phyloP scores from a whole-genome alignment of 2,113 vertebrate species.

The Dryoscopus gambensis region DNA sequence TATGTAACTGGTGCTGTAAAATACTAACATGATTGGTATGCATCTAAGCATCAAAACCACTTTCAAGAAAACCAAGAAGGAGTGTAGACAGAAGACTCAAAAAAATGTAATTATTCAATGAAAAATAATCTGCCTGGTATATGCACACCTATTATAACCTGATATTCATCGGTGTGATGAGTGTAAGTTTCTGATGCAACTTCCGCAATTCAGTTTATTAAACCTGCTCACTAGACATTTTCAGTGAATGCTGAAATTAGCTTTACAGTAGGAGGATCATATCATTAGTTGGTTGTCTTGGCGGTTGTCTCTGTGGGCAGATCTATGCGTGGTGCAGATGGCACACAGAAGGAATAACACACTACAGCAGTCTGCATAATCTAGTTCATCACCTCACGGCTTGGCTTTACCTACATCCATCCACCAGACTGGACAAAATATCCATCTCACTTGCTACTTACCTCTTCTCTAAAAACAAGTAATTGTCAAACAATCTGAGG shows the following conservation, averaged over 20 bases:
- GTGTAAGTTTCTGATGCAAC: not conserved
- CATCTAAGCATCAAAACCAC: not conserved
- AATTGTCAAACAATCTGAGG: not conserved
- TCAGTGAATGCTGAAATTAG: not conserved
- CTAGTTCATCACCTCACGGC: fast-evolving
- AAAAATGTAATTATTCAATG: not conserved
- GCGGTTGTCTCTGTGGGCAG: not conserved
- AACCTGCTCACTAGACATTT: not conserved
- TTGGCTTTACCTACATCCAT: not conserved
- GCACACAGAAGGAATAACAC: not conserved
- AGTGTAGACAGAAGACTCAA: not conserved
- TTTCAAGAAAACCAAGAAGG: not conserved
- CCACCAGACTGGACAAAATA: not conserved
- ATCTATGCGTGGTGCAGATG: not conserved
- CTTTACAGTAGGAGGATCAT: not conserved
- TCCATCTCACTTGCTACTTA: not conserved
- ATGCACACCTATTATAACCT: not conserved
- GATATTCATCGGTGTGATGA: not conserved
- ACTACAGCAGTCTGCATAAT: not conserved
- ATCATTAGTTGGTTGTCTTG: not conserved
- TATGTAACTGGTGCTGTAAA: not conserved
- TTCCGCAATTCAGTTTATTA: not conserved
- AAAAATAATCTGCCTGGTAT: not conserved
- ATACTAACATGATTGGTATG: not conserved
- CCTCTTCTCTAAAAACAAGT: not conserved